Percentiles rank a stretch among this genome's conserved stretches.
These are phyloP conservation scores for Tricholaema leucomelas DNA, from an alignment of 2,113 vertebrate genomes.

Conservation along the genomic window DNA sequence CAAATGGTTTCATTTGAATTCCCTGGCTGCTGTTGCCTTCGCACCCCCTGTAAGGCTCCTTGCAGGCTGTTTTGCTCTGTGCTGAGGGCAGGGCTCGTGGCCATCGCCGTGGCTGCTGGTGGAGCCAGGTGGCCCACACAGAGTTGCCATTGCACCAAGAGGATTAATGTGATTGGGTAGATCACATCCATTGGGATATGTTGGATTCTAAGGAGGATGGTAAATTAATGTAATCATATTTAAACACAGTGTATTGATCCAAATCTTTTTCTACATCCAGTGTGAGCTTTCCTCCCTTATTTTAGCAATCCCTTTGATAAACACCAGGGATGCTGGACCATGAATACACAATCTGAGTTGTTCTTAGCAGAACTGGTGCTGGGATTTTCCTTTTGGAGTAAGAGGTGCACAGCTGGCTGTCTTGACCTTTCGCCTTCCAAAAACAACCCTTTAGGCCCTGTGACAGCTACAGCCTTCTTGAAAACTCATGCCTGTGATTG, in stretches of 20 bases:
- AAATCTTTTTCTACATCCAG: background rate
- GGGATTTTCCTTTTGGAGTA: background rate
- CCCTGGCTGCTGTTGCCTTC: background rate
- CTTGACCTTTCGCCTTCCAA: background rate
- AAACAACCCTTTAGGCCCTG: background rate
- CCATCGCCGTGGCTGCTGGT: background rate
- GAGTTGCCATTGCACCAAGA: background rate
- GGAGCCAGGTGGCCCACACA: background rate
- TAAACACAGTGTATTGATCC: background rate
- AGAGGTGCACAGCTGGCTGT: background rate
- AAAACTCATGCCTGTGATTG: background rate
- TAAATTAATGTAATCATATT: constrained; percentile 47
- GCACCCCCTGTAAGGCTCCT: background rate
- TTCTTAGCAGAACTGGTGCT: background rate
- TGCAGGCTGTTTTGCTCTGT: background rate
- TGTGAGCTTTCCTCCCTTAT: background rate
- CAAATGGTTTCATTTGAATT: constrained; percentile 16
- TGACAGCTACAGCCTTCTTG: background rate
- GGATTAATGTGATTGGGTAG: background rate
- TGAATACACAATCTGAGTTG: background rate
- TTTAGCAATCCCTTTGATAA: background rate
- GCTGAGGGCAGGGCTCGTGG: background rate
- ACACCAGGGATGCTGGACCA: background rate
- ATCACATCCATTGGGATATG: background rate
- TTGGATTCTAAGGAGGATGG: background rate